Percentiles rank a stretch among this genome's conserved stretches.
These are phyloP conservation scores for Periophthalmus modestus DNA, from an alignment of 2,113 vertebrate genomes.

Conservation along the genomic window DNA sequence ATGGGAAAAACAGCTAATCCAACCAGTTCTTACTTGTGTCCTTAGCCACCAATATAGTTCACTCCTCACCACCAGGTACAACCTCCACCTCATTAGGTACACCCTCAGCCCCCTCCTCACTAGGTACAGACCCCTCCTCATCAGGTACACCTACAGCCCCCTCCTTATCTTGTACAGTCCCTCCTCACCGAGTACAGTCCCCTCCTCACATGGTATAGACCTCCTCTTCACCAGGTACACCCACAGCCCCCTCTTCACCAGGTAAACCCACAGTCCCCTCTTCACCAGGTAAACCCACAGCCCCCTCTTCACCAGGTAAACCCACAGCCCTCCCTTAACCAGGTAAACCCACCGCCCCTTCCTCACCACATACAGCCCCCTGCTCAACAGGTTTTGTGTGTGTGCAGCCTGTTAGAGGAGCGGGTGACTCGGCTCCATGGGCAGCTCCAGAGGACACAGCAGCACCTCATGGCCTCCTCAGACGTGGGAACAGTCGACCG, in stretches of 20 bases:
- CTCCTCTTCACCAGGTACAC: not conserved
- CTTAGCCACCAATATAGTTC: too few species aligned
- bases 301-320: not conserved
- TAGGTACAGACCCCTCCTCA: not conserved
- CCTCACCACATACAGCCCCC: not conserved
- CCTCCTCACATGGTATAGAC: not conserved
- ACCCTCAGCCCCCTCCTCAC: too few species aligned
- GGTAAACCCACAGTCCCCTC: not conserved
- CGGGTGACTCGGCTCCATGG: constrained; percentile 93
- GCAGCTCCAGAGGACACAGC: constrained; percentile 93
- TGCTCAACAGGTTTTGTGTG: not conserved
- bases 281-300: not conserved
- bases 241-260: too few species aligned
- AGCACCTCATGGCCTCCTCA: constrained; percentile 90
- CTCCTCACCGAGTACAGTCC: not conserved
- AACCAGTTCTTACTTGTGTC: too few species aligned
- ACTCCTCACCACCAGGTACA: not conserved
- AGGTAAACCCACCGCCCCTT: not conserved
- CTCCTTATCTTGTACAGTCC: too few species aligned
- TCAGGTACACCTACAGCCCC: too few species aligned
- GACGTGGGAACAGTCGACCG: constrained; percentile 83
- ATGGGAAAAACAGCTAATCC: too few species aligned
- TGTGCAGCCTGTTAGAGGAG: constrained; percentile 91
- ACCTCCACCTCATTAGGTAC: too few species aligned
- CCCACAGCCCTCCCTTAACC: too few species aligned